phyloP scores from a whole-genome alignment of 2,797 vertebrate species.

The Staurois parvus region DNA sequence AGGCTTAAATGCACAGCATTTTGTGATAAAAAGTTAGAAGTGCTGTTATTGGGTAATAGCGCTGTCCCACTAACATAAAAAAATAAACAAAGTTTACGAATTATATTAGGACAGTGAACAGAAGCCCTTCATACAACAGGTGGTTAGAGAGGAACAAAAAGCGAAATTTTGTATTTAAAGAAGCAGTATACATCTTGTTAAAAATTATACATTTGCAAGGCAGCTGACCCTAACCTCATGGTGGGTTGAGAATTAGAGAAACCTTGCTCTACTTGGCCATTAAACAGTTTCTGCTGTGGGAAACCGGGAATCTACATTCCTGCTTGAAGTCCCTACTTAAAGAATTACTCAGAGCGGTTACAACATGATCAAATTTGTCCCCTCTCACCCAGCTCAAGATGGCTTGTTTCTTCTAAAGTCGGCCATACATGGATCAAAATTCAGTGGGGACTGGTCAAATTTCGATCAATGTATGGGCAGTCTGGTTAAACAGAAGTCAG shows the following conservation, averaged over 20 bases:
- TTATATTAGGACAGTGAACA: neutral
- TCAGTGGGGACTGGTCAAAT: no score
- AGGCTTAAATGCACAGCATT: slow-evolving; percentile 11
- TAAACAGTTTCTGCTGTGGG: no score
- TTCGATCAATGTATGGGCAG: no score
- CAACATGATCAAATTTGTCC: no score
- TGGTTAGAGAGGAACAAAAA: neutral
- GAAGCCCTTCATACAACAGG: neutral
- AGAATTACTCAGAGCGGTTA: no score
- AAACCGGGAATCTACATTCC: neutral
- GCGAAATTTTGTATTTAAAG: no score
- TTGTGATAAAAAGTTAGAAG: slow-evolving; percentile 24
- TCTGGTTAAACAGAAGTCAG: no score
- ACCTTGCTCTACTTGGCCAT: neutral
- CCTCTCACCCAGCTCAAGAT: no score
- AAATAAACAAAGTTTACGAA: neutral
- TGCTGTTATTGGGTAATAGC: slow-evolving; percentile 23
- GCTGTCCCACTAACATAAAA: neutral
- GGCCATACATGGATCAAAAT: no score
- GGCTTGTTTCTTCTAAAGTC: no score
- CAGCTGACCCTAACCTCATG: neutral
- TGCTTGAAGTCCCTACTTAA: neutral
- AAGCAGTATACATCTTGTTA: neutral
- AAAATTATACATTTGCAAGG: neutral
- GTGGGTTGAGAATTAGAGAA: neutral